Conservation (phyloP, 2,113 vertebrate genomes). For the Lepisosteus osseus region DNA sequence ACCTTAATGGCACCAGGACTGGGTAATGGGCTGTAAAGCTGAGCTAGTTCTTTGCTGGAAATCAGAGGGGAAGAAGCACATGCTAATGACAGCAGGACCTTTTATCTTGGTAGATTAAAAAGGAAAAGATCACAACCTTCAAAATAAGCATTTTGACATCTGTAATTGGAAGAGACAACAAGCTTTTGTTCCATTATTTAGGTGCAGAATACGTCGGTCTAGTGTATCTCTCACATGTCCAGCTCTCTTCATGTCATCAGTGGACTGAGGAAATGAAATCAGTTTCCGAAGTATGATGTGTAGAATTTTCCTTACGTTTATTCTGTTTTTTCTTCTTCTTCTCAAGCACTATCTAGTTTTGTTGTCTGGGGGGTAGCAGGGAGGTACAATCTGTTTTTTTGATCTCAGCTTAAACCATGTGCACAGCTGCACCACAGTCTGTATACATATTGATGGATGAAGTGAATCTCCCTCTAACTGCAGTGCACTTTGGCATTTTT, state of each 20-base stretch:
- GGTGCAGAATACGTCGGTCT: constrained; percentile 55
- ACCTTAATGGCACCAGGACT: constrained; percentile 78
- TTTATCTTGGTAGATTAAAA: constrained; percentile 82
- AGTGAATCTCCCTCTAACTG: constrained; percentile 48
- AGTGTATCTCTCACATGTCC: constrained; percentile 50
- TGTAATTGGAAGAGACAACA: constrained; percentile 76
- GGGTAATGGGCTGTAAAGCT: constrained; percentile 76
- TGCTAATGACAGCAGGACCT: constrained; percentile 71
- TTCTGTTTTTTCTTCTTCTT: no score
- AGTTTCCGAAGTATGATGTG: no score
- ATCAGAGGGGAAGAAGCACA: constrained; percentile 60
- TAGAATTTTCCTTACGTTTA: no score
- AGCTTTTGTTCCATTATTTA: constrained; percentile 65
- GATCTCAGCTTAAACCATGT: constrained; percentile 59
- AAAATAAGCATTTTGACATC: constrained; percentile 81
- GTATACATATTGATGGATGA: constrained; percentile 34
- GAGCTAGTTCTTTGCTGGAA: constrained; percentile 62
- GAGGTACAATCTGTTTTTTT: no score
- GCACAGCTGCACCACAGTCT: constrained; percentile 39
- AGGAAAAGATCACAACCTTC: constrained; percentile 76
- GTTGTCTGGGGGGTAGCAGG: no score
- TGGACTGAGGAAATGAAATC: constrained; percentile 49
- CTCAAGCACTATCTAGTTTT: no score
- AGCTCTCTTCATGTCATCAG: constrained; percentile 56
- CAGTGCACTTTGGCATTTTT: constrained; percentile 35